A percentile compares a stretch with the other conserved stretches of the same genome.
Evolutionary conservation across 2,888 invertebrate genomes (phyloP).

Genomic region (Dioctria linearis): DNA sequence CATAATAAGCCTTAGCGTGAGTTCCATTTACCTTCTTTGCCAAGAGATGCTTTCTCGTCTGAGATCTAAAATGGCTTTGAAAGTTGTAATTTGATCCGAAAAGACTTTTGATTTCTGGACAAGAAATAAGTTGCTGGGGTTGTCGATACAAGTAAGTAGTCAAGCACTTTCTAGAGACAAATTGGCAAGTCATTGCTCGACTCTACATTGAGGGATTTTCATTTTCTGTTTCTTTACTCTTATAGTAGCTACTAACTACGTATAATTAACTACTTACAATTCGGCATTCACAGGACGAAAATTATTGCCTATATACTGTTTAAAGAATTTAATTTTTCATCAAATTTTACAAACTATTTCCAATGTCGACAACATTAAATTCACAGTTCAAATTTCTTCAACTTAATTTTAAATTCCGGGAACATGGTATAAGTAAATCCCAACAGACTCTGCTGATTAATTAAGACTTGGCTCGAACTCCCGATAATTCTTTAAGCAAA

Average conservation of each 20-base stretch:
- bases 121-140: background rate
- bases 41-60: conserved; percentile 2
- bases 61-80: background rate
- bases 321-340: no score
- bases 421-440: background rate
- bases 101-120: conserved; percentile 21
- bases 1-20: conserved; percentile 12
- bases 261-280: no score
- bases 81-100: conserved; percentile 44
- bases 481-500: background rate
- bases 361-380: no score
- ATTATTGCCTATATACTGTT: no score
- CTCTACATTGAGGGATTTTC: no score
- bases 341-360: no score
- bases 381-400: no score
- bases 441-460: background rate
- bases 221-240: no score
- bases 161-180: background rate
- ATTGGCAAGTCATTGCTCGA: conserved; percentile 20
- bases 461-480: background rate
- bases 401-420: no score
- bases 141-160: background rate
- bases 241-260: no score
- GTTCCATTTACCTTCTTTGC: conserved; percentile 1
- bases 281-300: no score